Evolutionary conservation across 1,140 invertebrate species (phyloP).

Genomic region (Hydropsyche tenuis): DNA sequence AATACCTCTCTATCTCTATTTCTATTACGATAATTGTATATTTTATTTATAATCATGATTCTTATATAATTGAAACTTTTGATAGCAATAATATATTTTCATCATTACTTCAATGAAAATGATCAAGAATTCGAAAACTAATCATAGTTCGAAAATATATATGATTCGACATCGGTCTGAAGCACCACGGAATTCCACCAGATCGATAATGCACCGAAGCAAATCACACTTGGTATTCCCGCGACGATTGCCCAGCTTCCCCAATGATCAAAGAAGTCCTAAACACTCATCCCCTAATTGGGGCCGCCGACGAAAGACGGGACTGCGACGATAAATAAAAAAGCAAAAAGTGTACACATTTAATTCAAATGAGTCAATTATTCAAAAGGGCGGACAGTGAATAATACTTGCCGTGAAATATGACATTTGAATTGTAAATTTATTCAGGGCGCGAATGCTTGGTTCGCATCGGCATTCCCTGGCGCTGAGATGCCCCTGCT

Average conservation of each 20-base stretch:
- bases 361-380: conserved; percentile 51
- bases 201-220: conserved; percentile 13
- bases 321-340: conserved; percentile 11
- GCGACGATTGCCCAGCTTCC: conserved; percentile 4
- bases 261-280: conserved; percentile 31
- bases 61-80: too few relatives aligned
- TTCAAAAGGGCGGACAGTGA: conserved; percentile 45
- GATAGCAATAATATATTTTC: too few relatives aligned
- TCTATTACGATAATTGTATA: too few relatives aligned
- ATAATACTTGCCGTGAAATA: conserved; percentile 47
- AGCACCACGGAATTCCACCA: background rate
- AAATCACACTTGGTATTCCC: conserved; percentile 12
- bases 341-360: conserved; percentile 41
- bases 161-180: too few relatives aligned
- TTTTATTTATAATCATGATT: too few relatives aligned
- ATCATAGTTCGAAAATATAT: too few relatives aligned
- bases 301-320: background rate
- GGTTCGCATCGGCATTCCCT: conserved; percentile 38
- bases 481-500: conserved; percentile 38
- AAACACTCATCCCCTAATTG: conserved; percentile 34
- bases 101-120: too few relatives aligned
- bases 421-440: conserved; percentile 51
- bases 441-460: conserved; percentile 47
- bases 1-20: too few relatives aligned
- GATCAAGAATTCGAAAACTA: too few relatives aligned